Evolutionary conservation across 2,113 vertebrate genomes (phyloP).

Genomic region (Tamias sibiricus): DNA sequence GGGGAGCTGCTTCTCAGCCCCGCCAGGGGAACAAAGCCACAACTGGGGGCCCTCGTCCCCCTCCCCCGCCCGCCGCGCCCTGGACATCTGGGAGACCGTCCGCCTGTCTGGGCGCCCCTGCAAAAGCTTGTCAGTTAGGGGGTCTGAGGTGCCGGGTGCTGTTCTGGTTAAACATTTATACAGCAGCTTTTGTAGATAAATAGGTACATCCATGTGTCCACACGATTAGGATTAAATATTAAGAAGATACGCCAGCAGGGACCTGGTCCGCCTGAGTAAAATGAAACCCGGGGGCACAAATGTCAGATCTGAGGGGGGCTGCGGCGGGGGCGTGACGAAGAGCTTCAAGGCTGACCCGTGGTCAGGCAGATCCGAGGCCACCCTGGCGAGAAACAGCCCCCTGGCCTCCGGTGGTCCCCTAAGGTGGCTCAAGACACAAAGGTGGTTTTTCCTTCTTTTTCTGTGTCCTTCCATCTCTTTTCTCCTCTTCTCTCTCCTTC

Average conservation of each 20-base stretch:
- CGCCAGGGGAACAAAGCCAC: background rate
- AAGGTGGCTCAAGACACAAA: slow-evolving; percentile 61
- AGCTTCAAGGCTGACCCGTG: rapidly evolving
- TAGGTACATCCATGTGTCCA: background rate
- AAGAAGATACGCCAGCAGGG: slow-evolving; percentile 3
- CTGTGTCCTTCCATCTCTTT: background rate
- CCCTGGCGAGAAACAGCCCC: rapidly evolving
- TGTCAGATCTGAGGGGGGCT: background rate
- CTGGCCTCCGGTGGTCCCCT: slow-evolving; percentile 36
- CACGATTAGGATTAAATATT: background rate
- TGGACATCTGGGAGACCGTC: background rate
- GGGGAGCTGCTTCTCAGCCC: background rate
- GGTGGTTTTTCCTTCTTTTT: background rate
- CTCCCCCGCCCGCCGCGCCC: background rate
- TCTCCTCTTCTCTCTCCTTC: background rate
- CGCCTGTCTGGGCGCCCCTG: background rate
- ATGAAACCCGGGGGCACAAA: background rate
- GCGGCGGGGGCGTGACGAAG: background rate
- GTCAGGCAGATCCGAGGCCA: background rate
- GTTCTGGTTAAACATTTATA: slow-evolving; percentile 62
- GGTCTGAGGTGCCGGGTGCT: background rate
- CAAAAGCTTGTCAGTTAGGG: background rate
- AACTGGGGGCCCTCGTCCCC: background rate
- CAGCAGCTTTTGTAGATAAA: slow-evolving; percentile 16
- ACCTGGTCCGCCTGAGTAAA: background rate